These are phyloP conservation scores for Leucopternis melanops DNA, from an alignment of 2,113 vertebrate genomes.

Conservation along the genomic window DNA sequence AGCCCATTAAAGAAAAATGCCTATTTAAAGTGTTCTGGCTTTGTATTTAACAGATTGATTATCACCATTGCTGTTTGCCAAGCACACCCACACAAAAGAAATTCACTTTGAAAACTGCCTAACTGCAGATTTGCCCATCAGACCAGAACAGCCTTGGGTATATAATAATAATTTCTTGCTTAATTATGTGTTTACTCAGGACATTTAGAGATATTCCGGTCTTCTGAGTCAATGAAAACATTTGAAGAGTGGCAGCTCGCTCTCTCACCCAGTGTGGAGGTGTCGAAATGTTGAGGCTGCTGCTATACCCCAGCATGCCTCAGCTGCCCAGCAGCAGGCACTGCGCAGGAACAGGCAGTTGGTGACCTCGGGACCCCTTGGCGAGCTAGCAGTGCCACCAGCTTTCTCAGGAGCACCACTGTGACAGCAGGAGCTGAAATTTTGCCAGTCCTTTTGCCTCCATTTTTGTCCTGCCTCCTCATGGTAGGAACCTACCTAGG, in stretches of 20 bases:
- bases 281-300: not conserved
- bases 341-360: not conserved
- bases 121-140: conserved; percentile 2
- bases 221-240: not conserved
- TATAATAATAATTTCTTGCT: conserved; percentile 35
- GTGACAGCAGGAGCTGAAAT: not conserved
- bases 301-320: not conserved
- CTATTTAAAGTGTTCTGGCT: conserved; percentile 14
- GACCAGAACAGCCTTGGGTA: conserved; percentile 9
- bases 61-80: not conserved
- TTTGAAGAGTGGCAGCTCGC: not conserved
- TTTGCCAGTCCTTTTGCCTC: not conserved
- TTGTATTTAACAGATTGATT: conserved; percentile 47
- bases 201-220: conserved; percentile 4
- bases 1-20: conserved; percentile 30
- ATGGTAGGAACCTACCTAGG: not conserved
- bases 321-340: accelerated
- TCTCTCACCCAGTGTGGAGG: not conserved
- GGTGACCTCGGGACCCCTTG: not conserved
- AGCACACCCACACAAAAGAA: conserved; percentile 15
- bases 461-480: not conserved
- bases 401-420: not conserved
- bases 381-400: accelerated
- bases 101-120: conserved; percentile 23
- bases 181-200: conserved; percentile 4